phyloP scores from a whole-genome alignment of 2,888 invertebrate genomes.

The Coronaproctus castanopsis region DNA sequence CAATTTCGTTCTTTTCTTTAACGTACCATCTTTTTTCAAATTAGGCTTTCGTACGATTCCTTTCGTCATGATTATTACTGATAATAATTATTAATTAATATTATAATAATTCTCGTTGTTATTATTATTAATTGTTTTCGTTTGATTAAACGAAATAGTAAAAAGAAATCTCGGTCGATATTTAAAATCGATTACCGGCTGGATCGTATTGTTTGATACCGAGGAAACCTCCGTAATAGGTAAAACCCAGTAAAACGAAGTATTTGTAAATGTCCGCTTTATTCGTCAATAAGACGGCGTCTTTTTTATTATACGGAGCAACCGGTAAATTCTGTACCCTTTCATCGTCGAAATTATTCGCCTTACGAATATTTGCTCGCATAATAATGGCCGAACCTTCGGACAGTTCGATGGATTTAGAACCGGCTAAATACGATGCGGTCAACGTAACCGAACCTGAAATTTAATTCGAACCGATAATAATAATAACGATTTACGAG shows the following conservation, averaged over 20 bases:
- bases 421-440: conserved; percentile 60
- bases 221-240: conserved; percentile 59
- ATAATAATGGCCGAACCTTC: conserved; percentile 72
- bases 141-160: too few species aligned
- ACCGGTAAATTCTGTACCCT: conserved; percentile 33
- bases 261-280: conserved; percentile 66
- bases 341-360: conserved; percentile 41
- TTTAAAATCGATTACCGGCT: too few species aligned
- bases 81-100: too few species aligned
- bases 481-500: too few species aligned
- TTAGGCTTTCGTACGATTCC: too few species aligned
- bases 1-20: too few species aligned
- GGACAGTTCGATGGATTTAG: conserved; percentile 70
- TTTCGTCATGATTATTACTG: too few species aligned
- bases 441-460: conserved; percentile 46
- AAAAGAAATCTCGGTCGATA: too few species aligned
- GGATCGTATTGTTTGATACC: conserved; percentile 57
- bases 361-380: conserved; percentile 48
- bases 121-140: too few species aligned
- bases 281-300: conserved; percentile 33
- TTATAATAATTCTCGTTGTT: too few species aligned
- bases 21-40: too few species aligned
- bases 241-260: conserved; percentile 63
- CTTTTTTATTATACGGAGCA: conserved; percentile 27
- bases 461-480: too few species aligned